phyloP scores from a whole-genome alignment of 2,888 invertebrate genomes.

The Apamea sordens region DNA sequence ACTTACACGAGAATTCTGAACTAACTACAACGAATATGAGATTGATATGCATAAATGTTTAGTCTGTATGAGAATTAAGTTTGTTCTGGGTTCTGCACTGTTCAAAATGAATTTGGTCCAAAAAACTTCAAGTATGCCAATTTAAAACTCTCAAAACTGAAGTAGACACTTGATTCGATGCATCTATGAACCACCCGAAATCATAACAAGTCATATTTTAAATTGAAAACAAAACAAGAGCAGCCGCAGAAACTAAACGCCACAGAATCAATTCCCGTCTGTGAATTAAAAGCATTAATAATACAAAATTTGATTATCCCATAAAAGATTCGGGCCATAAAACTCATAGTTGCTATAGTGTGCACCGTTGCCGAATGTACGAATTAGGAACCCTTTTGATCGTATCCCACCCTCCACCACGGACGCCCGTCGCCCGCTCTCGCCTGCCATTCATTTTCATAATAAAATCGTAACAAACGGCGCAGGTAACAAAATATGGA shows the following conservation, averaged over 20 bases:
- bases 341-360: conserved; percentile 89
- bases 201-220: conserved; percentile 42
- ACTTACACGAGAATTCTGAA: conserved; percentile 52
- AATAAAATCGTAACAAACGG: conserved; percentile 90
- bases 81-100: conserved; percentile 18
- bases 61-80: conserved; percentile 55
- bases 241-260: conserved; percentile 58
- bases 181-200: conserved; percentile 34
- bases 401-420: conserved; percentile 73
- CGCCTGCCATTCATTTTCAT: conserved; percentile 90
- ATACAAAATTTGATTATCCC: conserved; percentile 90
- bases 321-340: conserved; percentile 90
- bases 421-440: conserved; percentile 68
- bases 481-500: conserved; percentile 90
- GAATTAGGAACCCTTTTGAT: conserved; percentile 90
- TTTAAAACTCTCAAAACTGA: conserved; percentile 22
- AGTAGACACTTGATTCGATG: conserved; percentile 29
- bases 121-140: conserved; percentile 22
- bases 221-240: conserved; percentile 36
- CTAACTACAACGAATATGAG: conserved; percentile 53
- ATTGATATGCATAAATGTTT: conserved; percentile 63
- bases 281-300: conserved; percentile 88
- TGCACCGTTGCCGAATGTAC: conserved; percentile 85
- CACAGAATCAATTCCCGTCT: conserved; percentile 83
- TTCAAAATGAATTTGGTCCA: conserved; percentile 11